These are phyloP conservation scores for Cynopterus sphinx DNA, from an alignment of 2,797 vertebrate species.

Conservation along the genomic window DNA sequence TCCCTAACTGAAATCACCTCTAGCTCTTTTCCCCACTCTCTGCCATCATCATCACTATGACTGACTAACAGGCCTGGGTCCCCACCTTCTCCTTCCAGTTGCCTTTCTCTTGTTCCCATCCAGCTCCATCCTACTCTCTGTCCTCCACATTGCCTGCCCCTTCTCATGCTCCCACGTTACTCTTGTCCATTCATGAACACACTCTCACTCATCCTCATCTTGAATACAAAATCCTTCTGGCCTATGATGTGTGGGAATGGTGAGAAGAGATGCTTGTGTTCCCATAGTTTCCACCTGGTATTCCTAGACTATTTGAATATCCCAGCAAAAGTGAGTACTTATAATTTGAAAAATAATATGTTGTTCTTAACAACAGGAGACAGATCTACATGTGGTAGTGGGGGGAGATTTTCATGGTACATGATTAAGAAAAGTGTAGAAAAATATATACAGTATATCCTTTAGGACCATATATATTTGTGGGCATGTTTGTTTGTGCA, in stretches of 20 bases:
- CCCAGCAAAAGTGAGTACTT: not conserved
- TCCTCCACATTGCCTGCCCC: not conserved
- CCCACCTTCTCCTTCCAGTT: not conserved
- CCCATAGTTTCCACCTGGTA: not conserved
- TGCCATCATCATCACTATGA: not conserved
- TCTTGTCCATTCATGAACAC: not conserved
- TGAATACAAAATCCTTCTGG: not conserved
- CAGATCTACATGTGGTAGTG: not conserved
- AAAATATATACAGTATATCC: not conserved
- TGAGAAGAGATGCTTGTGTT: no score
- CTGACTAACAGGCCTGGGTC: not conserved
- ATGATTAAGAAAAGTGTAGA: not conserved
- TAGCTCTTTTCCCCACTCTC: not conserved
- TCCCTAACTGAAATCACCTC: not conserved
- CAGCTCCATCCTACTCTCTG: not conserved
- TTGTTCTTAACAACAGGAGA: not conserved
- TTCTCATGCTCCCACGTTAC: rapidly evolving
- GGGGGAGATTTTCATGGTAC: not conserved
- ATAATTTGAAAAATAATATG: not conserved
- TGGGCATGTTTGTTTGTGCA: not conserved
- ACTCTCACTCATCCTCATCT: not conserved
- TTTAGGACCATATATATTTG: not conserved
- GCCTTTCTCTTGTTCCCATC: not conserved
- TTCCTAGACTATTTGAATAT: not conserved
- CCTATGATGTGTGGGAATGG: not conserved